Evolutionary conservation across 2,113 vertebrate genomes (phyloP), one percentile per base, ranked within the genome.

Genomic region (Condylura cristata): DNA sequence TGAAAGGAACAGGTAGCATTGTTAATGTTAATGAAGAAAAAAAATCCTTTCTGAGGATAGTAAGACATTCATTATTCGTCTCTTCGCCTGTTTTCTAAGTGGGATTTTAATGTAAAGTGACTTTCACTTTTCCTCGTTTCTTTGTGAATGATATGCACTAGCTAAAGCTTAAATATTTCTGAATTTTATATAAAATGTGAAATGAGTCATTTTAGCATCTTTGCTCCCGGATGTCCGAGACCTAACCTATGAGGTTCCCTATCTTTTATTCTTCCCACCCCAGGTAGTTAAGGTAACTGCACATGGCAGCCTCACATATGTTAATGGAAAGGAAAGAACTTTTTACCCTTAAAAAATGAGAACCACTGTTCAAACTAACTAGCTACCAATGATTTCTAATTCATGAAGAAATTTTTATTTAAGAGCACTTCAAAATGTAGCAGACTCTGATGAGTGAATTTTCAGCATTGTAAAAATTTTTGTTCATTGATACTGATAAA

Each of bases 71-170:
- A 39, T 78, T 34, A 41, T 71, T n/a, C 91, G 22, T 92, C 51
- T 78, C 66, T 76, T 83, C 60, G 30, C 53, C 48, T 92, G 34
- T 85, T 91, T 89, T 80, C 66, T 89, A 32, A 86, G 85, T 92
- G 86, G 41, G n/a, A 90, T 80, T 72, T 84, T 56, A 18, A 0
- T 86, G 68, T 89, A 79, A 56, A 61, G 39, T 48, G 32, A 76
- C 74, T 92, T 89, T 85, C 53, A 14, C 28, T 94, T 86, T 91
- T 78, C 63, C n/a, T 58, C 68, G 28, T 80, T 94, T 83, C 46
- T 89, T 87, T 79, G 53, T 95, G 82, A 95, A 89, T 90, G 79
- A 95, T 89, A 63, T 92, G 68, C 92, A 91, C 78, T 95, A 63
- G 48, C 71, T 51, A 88, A 89, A 68, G 76, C 46, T 37, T 93